Base-by-base conservation (phyloP, 2,888 invertebrate species). In the Melanostoma mellinum region DNA sequence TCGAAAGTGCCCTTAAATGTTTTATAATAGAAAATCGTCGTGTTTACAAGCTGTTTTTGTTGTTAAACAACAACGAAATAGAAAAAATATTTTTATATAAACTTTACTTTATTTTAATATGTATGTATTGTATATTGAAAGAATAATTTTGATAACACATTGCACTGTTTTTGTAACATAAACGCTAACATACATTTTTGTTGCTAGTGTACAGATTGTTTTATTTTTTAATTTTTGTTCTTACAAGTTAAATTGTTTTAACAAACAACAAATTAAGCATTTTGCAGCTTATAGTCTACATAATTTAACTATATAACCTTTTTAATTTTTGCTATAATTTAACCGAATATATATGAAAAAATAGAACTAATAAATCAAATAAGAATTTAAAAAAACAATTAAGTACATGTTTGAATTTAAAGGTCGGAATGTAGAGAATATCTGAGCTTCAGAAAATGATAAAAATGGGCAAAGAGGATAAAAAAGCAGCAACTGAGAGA, bases 11-110 rank as follows among this genome's bases (percentile, higher is more conserved):
- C 84, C 65, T 75, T 69, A 78, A 20, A n/a, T 33, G 33, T 44
- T 30, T 55, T 52, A n/a, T 53, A 52, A 46, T 55, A 72, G 53
- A 38, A 53, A 10, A 44, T 60, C 8, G 20, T n/a, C 4, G 32
- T 38, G 20, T 20, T 20, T 0, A 20, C 20, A 20, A 20, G 20
- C 20, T 20, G 20, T 20, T 20, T 20, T 20, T 20, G 20, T 30
- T 32, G 6, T 46, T 6, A 40, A 52, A 36, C 9, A 3, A 40
- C 30, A 50, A 48, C 5, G 10, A 50, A 38, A 40, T 46, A 63
- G 56, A 53, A 50, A 67, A 69, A 53, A 35, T 84, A 79, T 74
- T 84, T 84, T 84, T 84, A 84, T 84, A 84, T 74, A 84, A 84
- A 84, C 48, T 84, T 84, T 84, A 84, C 58, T 74, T 78, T 84